These are phyloP conservation scores for Anthrax anthrax DNA, from an alignment of 2,888 invertebrate genomes.

Conservation along the genomic window DNA sequence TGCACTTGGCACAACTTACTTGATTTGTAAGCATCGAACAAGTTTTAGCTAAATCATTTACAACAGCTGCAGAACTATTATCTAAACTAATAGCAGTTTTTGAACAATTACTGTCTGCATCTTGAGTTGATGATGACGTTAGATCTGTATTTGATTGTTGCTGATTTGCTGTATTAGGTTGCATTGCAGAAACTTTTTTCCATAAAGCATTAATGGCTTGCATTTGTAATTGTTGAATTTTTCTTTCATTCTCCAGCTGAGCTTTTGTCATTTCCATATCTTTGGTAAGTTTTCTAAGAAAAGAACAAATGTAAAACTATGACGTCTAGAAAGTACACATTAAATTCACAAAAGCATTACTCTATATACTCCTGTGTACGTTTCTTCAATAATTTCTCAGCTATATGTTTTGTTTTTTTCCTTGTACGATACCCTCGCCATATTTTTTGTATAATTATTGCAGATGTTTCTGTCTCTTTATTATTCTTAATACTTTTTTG, in stretches of 20 bases:
- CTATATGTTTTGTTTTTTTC: conserved; percentile 40
- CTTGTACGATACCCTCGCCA: conserved; percentile 75
- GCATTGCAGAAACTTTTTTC: conserved; percentile 68
- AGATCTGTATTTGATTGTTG: background rate
- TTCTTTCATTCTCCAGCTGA: conserved; percentile 69
- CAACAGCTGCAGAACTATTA: conserved; percentile 43
- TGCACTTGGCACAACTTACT: too few species aligned
- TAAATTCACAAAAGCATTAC: conserved; percentile 36
- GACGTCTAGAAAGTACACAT: too few species aligned
- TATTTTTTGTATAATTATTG: conserved; percentile 68
- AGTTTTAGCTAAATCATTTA: conserved; percentile 60
- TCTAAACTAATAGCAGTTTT: conserved; percentile 23
- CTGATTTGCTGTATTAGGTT: conserved; percentile 12
- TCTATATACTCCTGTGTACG: conserved; percentile 72
- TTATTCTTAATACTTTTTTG: conserved; percentile 16
- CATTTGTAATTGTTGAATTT: conserved; percentile 75
- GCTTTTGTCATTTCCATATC: conserved; percentile 78
- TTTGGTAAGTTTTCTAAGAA: conserved; percentile 53
- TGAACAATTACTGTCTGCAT: conserved; percentile 9
- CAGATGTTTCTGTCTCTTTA: conserved; percentile 39
- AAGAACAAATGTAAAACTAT: too few species aligned
- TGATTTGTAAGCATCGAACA: conserved; percentile 60
- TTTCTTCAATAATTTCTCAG: conserved; percentile 57
- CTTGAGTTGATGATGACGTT: background rate
- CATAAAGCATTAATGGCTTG: conserved; percentile 81